Percentiles rank a stretch among this genome's conserved stretches.
Evolutionary conservation across 2,113 vertebrate species (phyloP).

Genomic region (Nymphicus hollandicus): DNA sequence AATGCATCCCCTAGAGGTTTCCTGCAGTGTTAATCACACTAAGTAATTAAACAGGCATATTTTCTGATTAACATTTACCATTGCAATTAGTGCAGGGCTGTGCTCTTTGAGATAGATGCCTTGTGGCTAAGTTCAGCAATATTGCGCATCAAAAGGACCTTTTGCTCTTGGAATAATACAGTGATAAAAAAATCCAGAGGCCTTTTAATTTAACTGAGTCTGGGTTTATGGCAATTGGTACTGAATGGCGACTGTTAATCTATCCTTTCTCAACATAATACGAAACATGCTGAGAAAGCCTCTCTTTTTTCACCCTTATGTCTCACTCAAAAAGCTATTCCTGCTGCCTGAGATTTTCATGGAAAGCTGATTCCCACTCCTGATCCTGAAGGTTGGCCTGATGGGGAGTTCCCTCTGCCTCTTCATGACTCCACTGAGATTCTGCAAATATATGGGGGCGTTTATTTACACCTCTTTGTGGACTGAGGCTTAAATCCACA

Average conservation of each 20-base stretch:
- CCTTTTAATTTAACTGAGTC: constrained; percentile 30
- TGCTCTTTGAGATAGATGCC: constrained; percentile 32
- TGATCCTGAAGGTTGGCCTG: background rate
- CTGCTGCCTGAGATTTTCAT: background rate
- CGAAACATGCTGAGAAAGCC: background rate
- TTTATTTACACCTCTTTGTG: background rate
- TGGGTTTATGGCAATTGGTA: background rate
- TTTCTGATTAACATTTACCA: constrained; percentile 62
- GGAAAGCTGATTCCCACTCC: background rate
- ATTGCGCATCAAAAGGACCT: constrained; percentile 33
- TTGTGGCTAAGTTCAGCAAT: constrained; percentile 23
- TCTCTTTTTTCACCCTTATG: background rate
- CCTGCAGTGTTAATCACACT: constrained; percentile 56
- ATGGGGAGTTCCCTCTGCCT: background rate
- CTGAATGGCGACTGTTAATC: constrained; percentile 8
- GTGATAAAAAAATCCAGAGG: background rate
- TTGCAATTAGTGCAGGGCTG: constrained; percentile 29
- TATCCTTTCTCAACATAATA: background rate
- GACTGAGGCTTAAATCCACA: background rate
- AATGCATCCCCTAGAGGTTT: constrained; percentile 38
- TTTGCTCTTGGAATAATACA: constrained; percentile 27
- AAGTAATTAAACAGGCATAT: constrained; percentile 62
- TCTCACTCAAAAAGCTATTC: background rate
- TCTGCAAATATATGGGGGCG: background rate
- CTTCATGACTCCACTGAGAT: background rate